Conservation (phyloP, 2,113 vertebrate genomes). For the Ptilorrhoa leucosticta region DNA sequence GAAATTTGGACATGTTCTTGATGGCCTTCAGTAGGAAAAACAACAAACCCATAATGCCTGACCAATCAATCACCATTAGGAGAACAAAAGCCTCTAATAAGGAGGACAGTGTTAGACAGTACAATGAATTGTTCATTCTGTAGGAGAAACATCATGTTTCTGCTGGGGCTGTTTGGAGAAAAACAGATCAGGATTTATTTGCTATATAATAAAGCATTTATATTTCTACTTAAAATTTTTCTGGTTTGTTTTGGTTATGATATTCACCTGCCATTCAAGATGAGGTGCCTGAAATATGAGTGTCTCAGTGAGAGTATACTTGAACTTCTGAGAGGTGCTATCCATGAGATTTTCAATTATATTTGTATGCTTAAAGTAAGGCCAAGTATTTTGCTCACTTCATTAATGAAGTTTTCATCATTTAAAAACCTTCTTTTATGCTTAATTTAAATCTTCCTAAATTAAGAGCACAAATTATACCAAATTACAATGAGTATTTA, state of each 20-base stretch:
- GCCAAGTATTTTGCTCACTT: not conserved
- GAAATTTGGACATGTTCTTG: conserved; percentile 79
- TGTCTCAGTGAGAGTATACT: not conserved
- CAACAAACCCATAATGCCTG: conserved; percentile 54
- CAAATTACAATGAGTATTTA: conserved; percentile 42
- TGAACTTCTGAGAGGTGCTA: conserved; percentile 17
- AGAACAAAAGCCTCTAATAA: conserved; percentile 70
- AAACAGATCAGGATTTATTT: not conserved
- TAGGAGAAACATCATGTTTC: conserved; percentile 62
- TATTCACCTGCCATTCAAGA: not conserved
- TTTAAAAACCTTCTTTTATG: not conserved
- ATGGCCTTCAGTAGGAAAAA: conserved; percentile 70
- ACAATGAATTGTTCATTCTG: conserved; percentile 71
- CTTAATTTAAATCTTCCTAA: conserved; percentile 40
- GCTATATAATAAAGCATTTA: not conserved
- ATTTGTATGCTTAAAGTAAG: not conserved
- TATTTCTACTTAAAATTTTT: not conserved
- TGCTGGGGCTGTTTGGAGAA: not conserved
- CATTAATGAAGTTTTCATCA: not conserved
- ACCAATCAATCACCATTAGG: conserved; percentile 61
- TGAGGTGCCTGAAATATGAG: not conserved
- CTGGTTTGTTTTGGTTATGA: not conserved
- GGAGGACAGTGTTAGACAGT: conserved; percentile 53
- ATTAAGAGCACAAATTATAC: conserved; percentile 13
- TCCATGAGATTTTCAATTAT: not conserved